Conservation (phyloP, 2,888 invertebrate genomes). For the Epistrophella euchroma region DNA sequence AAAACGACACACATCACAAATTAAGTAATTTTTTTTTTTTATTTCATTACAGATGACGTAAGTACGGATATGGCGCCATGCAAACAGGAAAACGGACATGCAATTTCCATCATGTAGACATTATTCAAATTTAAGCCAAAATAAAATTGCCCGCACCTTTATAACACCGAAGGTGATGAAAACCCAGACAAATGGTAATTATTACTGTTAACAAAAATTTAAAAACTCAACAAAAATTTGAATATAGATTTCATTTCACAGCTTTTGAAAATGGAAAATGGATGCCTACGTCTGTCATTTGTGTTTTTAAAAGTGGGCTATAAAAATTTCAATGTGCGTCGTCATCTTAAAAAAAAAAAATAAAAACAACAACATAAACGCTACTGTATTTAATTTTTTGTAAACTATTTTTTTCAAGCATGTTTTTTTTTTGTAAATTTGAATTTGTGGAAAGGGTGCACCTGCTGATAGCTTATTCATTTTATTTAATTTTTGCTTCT, state of each 20-base stretch:
- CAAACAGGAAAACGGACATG: slow-evolving; percentile 41
- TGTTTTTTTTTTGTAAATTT: slow-evolving; percentile 19
- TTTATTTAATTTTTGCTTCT: slow-evolving; percentile 22
- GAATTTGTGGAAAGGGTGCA: slow-evolving; percentile 52
- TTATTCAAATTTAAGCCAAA: slow-evolving; percentile 12
- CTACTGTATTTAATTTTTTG: slow-evolving; percentile 64
- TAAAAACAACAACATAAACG: slow-evolving; percentile 53
- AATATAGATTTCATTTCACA: slow-evolving; percentile 40
- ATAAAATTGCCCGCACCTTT: not conserved
- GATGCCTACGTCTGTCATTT: slow-evolving; percentile 8
- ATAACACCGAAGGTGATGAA: slow-evolving; percentile 18
- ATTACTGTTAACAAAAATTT: not conserved
- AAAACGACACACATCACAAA: slow-evolving; percentile 24
- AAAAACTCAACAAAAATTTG: not conserved
- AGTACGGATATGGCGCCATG: slow-evolving; percentile 67
- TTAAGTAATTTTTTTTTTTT: slow-evolving; percentile 22
- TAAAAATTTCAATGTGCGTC: slow-evolving; percentile 45
- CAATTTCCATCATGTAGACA: slow-evolving; percentile 42
- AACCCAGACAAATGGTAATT: slow-evolving; percentile 47
- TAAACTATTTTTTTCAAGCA: slow-evolving; percentile 15
- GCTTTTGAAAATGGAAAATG: slow-evolving; percentile 25
- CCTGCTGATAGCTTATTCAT: slow-evolving; percentile 38
- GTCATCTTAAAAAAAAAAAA: not conserved
- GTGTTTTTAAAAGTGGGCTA: slow-evolving; percentile 19
- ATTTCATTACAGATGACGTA: slow-evolving; percentile 59